phyloP scores from a whole-genome alignment of 2,888 invertebrate species.

The Cenopis cana region DNA sequence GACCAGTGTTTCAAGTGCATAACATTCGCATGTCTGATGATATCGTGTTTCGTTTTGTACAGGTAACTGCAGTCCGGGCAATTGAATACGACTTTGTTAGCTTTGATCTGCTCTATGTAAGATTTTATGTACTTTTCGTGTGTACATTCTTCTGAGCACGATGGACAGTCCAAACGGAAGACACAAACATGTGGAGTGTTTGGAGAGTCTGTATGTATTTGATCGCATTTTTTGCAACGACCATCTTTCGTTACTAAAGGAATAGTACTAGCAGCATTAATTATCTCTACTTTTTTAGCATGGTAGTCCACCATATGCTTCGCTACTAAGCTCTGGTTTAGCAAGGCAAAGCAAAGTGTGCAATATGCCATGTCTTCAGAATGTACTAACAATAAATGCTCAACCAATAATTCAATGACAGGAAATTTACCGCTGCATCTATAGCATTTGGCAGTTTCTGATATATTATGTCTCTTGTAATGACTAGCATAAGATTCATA shows the following conservation, averaged over 20 bases:
- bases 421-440: conserved; percentile 21
- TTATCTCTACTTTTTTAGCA: conserved; percentile 27
- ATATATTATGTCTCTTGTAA: conserved; percentile 32
- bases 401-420: conserved; percentile 31
- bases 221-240: conserved; percentile 32
- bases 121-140: conserved; percentile 29
- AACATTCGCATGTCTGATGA: conserved; percentile 33
- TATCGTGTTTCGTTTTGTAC: conserved; percentile 31
- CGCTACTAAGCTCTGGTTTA: conserved; percentile 24
- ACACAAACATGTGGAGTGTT: conserved; percentile 25
- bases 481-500: conserved; percentile 31
- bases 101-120: conserved; percentile 30
- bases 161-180: conserved; percentile 12
- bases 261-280: conserved; percentile 12
- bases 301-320: conserved; percentile 27
- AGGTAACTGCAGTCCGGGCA: conserved; percentile 24
- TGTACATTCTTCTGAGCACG: conserved; percentile 26
- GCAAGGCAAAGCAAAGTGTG: conserved; percentile 32
- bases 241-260: conserved; percentile 11
- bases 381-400: conserved; percentile 33
- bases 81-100: conserved; percentile 15
- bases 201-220: not conserved
- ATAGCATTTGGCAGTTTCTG: conserved; percentile 33
- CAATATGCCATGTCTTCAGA: conserved; percentile 36
- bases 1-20: conserved; percentile 27